Evolutionary conservation across 1,140 invertebrate genomes (phyloP), one percentile per base, ranked within the genome.

Genomic region (Procambarus clarkii): DNA sequence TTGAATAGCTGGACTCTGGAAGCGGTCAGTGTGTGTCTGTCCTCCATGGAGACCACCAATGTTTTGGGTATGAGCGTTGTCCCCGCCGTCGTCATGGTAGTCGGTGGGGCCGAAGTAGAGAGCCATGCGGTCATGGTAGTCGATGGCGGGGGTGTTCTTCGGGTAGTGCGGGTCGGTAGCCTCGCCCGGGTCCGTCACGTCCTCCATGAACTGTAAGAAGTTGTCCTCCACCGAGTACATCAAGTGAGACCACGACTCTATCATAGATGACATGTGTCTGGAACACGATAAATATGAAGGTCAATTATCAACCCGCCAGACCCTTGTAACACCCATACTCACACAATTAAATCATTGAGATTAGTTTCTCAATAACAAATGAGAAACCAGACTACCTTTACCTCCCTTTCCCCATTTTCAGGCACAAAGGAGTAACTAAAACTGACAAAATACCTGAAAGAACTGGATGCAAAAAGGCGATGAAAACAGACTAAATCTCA

Each of bases 121-220:
- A 9, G 48, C 77, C 76, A 80, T 54, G 48, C 82, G 50, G 21
- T 85, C 44, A 13, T 91, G 8, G 9, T 46, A 46, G 69, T n/a
- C n/a, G 0, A 3, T 21, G 9, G 54, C n/a, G 60, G n/a, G 58
- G 45, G 11, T 48, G 24, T 60, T 60, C 60, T 13, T 13, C 7
- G 34, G 21, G 45, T 79, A n/a, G 83, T 13, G 13, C n/a, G 45
- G 13, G 60, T 85, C 34, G 74, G 44, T 15, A 9, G 64, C 54
- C 21, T 78, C 21, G 5, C 46, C 71, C 3, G 82, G 82, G 34
- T 91, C 82, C 13, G 88, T 91, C 82, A 91, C 60, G 58, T 91
- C 88, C 58, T 91, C 88, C 88, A 91, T 77, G 58, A 91, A 91
- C n/a, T 80, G 77, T 2, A 91, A 15, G 60, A 91, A 80, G 71